Evolutionary conservation across 2,113 vertebrate genomes (phyloP).

Genomic region (Diadophis punctatus): DNA sequence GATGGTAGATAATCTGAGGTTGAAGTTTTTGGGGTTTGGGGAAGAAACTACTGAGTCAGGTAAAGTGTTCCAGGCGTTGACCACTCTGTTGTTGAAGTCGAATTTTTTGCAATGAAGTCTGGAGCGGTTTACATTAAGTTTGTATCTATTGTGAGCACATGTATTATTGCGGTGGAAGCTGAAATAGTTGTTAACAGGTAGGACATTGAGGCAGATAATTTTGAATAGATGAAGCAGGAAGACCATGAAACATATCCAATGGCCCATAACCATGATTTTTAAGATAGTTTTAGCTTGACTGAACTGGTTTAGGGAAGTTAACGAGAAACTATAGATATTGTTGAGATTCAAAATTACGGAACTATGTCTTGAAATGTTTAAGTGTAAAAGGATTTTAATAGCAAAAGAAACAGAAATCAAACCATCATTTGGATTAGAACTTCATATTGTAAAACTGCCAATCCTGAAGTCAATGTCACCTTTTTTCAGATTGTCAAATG

Average conservation of each 20-base stretch:
- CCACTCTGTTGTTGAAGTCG: no score
- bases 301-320: not conserved
- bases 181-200: no score
- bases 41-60: no score
- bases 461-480: not conserved
- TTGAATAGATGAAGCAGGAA: not conserved
- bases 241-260: not conserved
- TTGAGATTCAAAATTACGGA: not conserved
- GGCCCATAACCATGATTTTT: not conserved
- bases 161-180: no score
- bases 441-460: not conserved
- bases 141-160: no score
- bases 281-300: not conserved
- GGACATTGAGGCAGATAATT: no score
- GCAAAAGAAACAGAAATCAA: not conserved
- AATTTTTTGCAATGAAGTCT: no score
- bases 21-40: no score
- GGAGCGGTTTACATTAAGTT: no score
- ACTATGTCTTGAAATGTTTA: not conserved
- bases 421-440: not conserved
- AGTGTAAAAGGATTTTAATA: not conserved
- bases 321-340: not conserved
- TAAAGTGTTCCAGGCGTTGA: no score
- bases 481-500: not conserved
- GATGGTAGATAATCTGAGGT: no score